Conservation (phyloP, 35 echinoderm and acorn worm species). For the Diadema setosum region DNA sequence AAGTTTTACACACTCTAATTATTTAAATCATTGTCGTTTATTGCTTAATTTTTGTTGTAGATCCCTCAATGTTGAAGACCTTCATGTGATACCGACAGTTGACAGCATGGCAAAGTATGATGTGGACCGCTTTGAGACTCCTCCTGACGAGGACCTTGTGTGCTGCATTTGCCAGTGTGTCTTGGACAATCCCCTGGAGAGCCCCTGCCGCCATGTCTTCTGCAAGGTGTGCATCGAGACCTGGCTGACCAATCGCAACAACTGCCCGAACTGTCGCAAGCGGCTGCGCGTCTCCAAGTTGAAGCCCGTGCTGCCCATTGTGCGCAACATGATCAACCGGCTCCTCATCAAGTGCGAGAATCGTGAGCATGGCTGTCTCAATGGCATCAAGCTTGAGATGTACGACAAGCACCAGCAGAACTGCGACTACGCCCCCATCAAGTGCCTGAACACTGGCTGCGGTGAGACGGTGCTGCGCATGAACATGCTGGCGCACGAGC, state of each 20-base stretch:
- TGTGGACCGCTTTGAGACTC: slow-evolving; percentile 76
- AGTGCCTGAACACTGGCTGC: slow-evolving; percentile 85
- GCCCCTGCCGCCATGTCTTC: slow-evolving; percentile 93
- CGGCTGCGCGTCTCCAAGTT: slow-evolving; percentile 57
- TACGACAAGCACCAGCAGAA: slow-evolving; percentile 62
- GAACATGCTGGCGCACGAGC: slow-evolving; percentile 69
- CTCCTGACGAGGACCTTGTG: slow-evolving; percentile 88
- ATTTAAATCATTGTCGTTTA: too few relatives aligned
- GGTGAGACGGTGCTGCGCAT: slow-evolving; percentile 45
- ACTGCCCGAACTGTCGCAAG: slow-evolving; percentile 87
- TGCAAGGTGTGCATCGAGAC: slow-evolving; percentile 90
- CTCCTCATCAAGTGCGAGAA: slow-evolving; percentile 84
- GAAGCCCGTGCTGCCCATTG: slow-evolving; percentile 90
- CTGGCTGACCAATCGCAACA: slow-evolving; percentile 75
- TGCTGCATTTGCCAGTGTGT: slow-evolving; percentile 97
- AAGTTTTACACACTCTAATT: too few relatives aligned
- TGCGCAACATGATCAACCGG: slow-evolving; percentile 95
- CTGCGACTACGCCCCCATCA: slow-evolving; percentile 60
- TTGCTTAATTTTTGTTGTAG: too few relatives aligned
- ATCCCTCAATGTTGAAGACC: too few relatives aligned
- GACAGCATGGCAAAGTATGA: slow-evolving; percentile 85
- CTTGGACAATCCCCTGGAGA: slow-evolving; percentile 80
- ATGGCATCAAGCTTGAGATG: slow-evolving; percentile 66
- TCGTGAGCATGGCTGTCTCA: slow-evolving; percentile 47
- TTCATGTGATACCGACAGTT: too few relatives aligned